Base-by-base conservation (phyloP, 92 coral and sea anemone species). In the Umimayanthus kanabou region DNA sequence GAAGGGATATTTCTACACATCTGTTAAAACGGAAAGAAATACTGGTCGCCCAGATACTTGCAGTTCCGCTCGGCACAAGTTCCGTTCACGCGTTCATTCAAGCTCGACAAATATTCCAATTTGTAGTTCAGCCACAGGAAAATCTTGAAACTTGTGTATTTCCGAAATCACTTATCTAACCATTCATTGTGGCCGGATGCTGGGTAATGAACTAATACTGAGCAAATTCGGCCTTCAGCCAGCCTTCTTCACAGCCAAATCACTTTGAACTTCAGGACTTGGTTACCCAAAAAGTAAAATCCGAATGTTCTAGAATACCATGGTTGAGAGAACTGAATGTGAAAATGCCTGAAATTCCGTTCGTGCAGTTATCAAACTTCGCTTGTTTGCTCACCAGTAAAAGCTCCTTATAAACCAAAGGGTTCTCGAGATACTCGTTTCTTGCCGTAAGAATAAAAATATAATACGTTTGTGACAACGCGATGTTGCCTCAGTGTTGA, bases 201-300 rank as follows among this genome's bases (percentile, higher is more conserved):
- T 80, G 26, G 58, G 14, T 53, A 53, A 79, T 55, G n/a, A 79
- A 37, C 5, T 80, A 79, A 80, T 80, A 66, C 20, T 57, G 84
- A 57, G 30, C 70, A 15, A 30, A 28, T 80, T 53, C 25, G 45
- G 84, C 71, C 71, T 80, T 80, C 23, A 30, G n/a, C 71, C 69
- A 80, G 39, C 84, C 49, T 79, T 80, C 84, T 80, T 80, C 47
- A 57, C 26, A 45, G 25, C 65, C 70, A 8, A 53, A 45, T 10
- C 81, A 45, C 4, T 29, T 61, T 61, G 25, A 55, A 61, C 4
- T 61, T 61, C 14, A 25, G 64, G 20, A n/a, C 39, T 28, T 43
- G 30, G 22, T 15, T 3, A 55, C 2, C 43, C 25, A 79, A 29
- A 13, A 55, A 30, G 15, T 9, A 40, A 13, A 57, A 14, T 30